Base-by-base conservation (phyloP, 2,113 vertebrate species). In the Bostrychus sinensis region DNA sequence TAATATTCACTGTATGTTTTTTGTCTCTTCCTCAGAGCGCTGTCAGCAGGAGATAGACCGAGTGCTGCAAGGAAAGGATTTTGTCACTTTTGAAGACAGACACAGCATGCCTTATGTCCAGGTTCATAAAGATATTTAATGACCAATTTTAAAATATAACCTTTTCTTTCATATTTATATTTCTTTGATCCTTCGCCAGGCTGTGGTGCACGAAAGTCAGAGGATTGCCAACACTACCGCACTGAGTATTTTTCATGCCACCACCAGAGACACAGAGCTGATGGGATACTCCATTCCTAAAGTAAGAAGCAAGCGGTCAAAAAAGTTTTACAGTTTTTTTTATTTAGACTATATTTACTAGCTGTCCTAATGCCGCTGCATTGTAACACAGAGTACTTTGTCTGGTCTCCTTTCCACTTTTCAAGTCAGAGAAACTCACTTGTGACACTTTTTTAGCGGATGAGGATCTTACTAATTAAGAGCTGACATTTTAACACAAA, bases 141-240 rank as follows among this genome's bases (percentile, higher is more conserved):
- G 2, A 7, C 7, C 32, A 34, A 8, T 34, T 34, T 34, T 3
- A 34, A 1, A 10, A 4, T 34, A 8, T 6, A 7, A 10, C 32
- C n/a, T n/a, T 34, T 34, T 7, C 5, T 1, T 34, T n/a, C 14
- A 41, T 17, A 6, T 41, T 6, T n/a, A 41, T 17, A n/a, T 7
- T n/a, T 41, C 16, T 36, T 25, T 70, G 4, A 37, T 72, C 20
- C 12, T 25, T 23, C 4, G 12, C 20, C 61, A 84, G 78, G 86
- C 87, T 12, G 78, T 87, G 28, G 60, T 85, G n/a, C 86, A 87
- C 59, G 78, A 90, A 59, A 36, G 73, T 4, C 87, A 86, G 72
- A 76, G 85, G n/a, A 7, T 57, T 23, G 41, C 58, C 3, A 50
- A 71, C 56, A 63, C 56, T 1, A 53, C 56, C 11, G 74, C 88